Base-by-base conservation (phyloP, 2,797 vertebrate genomes). In the Lepilemur ruficaudatus region DNA sequence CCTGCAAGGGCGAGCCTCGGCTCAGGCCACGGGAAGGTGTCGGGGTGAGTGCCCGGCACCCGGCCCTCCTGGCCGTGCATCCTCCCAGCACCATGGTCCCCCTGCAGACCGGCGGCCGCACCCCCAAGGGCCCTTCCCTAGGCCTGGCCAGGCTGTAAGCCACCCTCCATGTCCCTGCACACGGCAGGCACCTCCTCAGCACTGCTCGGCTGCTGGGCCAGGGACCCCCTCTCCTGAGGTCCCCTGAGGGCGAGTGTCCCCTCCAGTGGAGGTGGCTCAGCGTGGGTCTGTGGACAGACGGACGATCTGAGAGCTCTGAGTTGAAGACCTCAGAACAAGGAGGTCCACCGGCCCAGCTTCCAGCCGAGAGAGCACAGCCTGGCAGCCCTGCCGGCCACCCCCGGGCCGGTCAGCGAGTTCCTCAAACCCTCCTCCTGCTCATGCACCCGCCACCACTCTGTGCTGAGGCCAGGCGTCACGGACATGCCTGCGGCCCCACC, bases 1-100 rank as follows among this genome's bases (percentile, higher is more conserved):
- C 97, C 99, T 99, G 98, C 13, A 97, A 97, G 82, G 95, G 93
- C 93, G 96, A 35, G 6, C 1, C 2, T 0, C 38, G 6, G 63
- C 22, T 89, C 61, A 84, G 63, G 30, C 61, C n/a, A 35, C n/a
- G 5, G n/a, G 65, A n/a, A 9, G 32, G 59, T 12, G 8, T 67
- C n/a, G 3, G 32, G 65, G 38, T 7, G 32, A 11, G 32, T 11
- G 15, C 61, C 61, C 41, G 15, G 25, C 22, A 10, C 25, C 41
- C 25, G 4, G 38, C 70, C n/a, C 35, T 17, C 18, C 67, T 8
- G 22, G 18, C 11, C 63, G 11, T 46, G 41, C 1, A 1, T 18
- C 20, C 3, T 15, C 43, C 81, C 38, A 17, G 46, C 20, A 1
- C 32, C 2, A 4, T 0, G 1, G 20, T 15, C 41, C 22, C 43